Evolutionary conservation across 2,113 vertebrate species (phyloP), one percentile per base, ranked within the genome.

Genomic region (Boulengeromyrus knoepffleri): DNA sequence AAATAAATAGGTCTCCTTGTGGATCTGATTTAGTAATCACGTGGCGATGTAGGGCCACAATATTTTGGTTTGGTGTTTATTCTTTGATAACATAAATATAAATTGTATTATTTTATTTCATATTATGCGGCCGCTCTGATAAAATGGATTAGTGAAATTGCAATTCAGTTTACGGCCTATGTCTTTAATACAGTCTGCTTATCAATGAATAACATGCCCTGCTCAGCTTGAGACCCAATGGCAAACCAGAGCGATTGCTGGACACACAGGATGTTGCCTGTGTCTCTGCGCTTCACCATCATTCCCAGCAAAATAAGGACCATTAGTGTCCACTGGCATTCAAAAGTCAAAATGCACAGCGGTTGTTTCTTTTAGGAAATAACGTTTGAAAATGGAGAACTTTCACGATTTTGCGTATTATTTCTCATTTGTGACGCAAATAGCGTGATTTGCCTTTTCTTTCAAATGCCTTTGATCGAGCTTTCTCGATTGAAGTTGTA

Each of bases 91-190:
- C 74, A 77, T 39, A 80, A 80, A 80, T 42, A 80, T 80, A 80
- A 80, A 42, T 80, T 42, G 62, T 31, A 70, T 70, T 70, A 31
- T 80, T 42, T 80, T 8, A 42, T 80, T 80, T 80, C 31, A 80
- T 42, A 80, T 80, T 39, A 80, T 80, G 74, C 2, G 36, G 36
- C 36, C 5, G 74, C 74, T 19, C 74, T 0, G 74, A 80, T 42
- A 80, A 80, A 80, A 80, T 80, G 74, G 74, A 80, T 80, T 80
- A 80, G 74, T 80, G 74, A 80, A 80, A 80, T 80, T 80, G 74
- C 36, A 80, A 80, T 80, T 80, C 74, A 42, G 74, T 80, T 80
- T 17, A 42, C 5, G 4, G 74, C 74, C 74, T 19, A 2, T 80
- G 74, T 80, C 36, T 80, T 80, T 80, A 80, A 80, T 80, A 42